Evolutionary conservation across 2,797 vertebrate species (phyloP).

Genomic region (Atherinosoma microstoma): DNA sequence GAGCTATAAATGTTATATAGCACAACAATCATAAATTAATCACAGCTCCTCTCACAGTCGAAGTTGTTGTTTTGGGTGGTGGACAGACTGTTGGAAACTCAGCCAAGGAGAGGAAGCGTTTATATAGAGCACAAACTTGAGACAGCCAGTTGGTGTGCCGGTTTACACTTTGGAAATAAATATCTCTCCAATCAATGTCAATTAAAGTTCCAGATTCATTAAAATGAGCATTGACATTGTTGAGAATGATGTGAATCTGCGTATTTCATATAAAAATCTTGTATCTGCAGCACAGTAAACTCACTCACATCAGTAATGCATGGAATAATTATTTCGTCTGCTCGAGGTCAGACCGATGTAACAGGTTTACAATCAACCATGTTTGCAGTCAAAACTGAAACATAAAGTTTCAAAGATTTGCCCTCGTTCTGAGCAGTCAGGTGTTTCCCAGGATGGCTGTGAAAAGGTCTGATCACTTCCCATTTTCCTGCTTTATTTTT

Average conservation of each 20-base stretch:
- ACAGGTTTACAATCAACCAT: slow-evolving; percentile 7
- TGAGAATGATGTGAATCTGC: neutral
- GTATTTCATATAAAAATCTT: neutral
- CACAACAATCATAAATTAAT: slow-evolving; percentile 59
- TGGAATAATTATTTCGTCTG: slow-evolving; percentile 3
- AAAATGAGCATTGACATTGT: neutral
- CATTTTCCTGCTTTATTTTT: no score
- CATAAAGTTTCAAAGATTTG: slow-evolving; percentile 38
- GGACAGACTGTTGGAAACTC: slow-evolving; percentile 47
- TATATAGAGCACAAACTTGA: slow-evolving; percentile 11
- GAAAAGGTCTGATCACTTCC: no score
- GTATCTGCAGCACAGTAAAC: slow-evolving; percentile 1
- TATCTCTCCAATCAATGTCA: neutral
- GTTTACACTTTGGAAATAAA: slow-evolving; percentile 30
- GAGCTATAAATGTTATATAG: slow-evolving; percentile 66
- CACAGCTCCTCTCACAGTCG: slow-evolving; percentile 41
- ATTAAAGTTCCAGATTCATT: neutral
- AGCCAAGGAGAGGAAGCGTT: slow-evolving; percentile 52
- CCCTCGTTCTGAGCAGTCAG: no score
- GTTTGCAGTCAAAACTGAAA: slow-evolving; percentile 1
- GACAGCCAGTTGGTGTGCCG: slow-evolving; percentile 38
- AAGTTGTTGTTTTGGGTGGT: slow-evolving; percentile 50
- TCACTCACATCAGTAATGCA: neutral
- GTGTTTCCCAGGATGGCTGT: no score
- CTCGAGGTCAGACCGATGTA: neutral